Evolutionary conservation across 2,888 invertebrate species (phyloP), one percentile per base, ranked within the genome.

Genomic region (Limenitis arthemis): DNA sequence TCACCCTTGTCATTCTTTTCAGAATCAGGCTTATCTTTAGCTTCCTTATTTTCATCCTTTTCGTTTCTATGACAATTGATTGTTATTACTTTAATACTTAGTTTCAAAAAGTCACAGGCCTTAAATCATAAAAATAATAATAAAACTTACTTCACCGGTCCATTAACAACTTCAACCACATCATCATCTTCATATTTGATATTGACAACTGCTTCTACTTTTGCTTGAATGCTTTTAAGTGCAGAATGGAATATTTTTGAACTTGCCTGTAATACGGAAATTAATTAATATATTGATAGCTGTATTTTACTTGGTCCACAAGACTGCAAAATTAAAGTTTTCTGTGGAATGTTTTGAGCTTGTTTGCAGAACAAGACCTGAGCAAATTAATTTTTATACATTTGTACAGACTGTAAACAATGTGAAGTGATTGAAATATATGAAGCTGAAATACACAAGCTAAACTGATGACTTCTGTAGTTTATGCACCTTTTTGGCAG

Each of bases 231-330:
- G 59, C 88, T 89, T 62, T 88, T 89, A 60, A 93, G 73, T 1
- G 91, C 89, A 11, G 89, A 87, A 70, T 91, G 89, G 77, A 91
- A 93, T 65, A 90, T 86, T 70, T 91, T 91, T 0, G 91, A 89
- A 65, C 91, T 90, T 8, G 89, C 88, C 91, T 92, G 78, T n/a
- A 70, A 69, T 6, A 49, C 29, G n/a, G 54, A 51, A 42, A 33
- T 12, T 3, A 40, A 39, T 4, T 6, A 34, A 34, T 30, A 30
- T 41, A 20, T 32, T 4, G 11, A 9, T 31, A 1, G 4, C 7
- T n/a, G n/a, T n/a, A 11, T n/a, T 42, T 5, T 8, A 12, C 8
- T 12, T 12, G 3, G 8, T 3, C 8, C 8, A 40, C 28, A 8
- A 1, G 8, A 8, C 8, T 34, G 1, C 9, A 8, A 34, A 1